Evolutionary conservation across 2,113 vertebrate genomes (phyloP).

Genomic region (Salvelinus namaycush): DNA sequence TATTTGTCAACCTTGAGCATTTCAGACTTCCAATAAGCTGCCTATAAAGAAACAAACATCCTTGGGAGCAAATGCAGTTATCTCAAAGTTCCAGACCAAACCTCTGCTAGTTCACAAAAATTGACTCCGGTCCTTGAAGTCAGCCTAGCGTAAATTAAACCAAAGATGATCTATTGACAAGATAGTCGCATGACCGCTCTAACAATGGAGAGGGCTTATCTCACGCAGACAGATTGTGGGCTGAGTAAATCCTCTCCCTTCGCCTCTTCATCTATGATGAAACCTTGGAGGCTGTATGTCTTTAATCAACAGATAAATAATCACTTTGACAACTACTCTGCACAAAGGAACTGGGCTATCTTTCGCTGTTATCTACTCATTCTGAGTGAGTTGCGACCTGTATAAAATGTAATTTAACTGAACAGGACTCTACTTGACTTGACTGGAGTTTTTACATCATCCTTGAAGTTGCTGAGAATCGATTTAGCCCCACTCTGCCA

Average conservation of each 20-base stretch:
- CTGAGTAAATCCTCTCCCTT: no score
- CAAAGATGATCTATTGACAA: no score
- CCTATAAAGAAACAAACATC: not conserved
- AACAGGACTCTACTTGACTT: no score
- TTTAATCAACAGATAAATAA: not conserved
- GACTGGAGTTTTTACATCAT: conserved; percentile 2
- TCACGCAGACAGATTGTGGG: no score
- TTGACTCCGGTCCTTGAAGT: not conserved
- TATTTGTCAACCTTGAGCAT: not conserved
- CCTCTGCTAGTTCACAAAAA: not conserved
- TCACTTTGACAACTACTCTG: not conserved
- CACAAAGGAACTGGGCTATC: not conserved
- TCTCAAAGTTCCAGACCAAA: not conserved
- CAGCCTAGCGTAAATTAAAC: not conserved
- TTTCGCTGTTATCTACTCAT: not conserved
- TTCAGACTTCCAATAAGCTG: not conserved
- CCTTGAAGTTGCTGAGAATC: conserved; percentile 62
- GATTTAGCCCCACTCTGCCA: conserved; percentile 78
- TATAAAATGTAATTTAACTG: no score
- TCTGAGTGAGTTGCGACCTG: not conserved
- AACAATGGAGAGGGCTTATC: no score
- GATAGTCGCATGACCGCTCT: no score
- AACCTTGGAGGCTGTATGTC: not conserved
- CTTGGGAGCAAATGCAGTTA: not conserved
- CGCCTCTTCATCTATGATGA: no score